Conservation (phyloP, 2,888 invertebrate species). For the Pseudeuparius sepicola region DNA sequence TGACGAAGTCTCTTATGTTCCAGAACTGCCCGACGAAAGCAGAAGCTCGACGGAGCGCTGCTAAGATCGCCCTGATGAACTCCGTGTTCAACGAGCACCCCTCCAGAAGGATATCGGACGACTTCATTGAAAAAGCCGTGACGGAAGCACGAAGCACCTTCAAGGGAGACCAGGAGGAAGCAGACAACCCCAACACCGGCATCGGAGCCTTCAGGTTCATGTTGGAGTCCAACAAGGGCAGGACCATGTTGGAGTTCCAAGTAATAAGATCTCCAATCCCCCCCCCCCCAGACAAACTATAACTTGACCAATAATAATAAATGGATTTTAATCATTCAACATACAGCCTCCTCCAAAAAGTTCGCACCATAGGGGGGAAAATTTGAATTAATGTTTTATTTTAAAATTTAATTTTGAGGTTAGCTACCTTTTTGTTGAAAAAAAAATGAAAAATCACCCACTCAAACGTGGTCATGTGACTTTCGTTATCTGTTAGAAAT, state of each 20-base stretch:
- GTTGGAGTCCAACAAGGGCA: slow-evolving; percentile 74
- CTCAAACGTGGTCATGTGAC: too few relatives aligned
- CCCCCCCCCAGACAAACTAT: too few relatives aligned
- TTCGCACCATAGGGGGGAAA: too few relatives aligned
- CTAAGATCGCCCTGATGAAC: slow-evolving; percentile 94
- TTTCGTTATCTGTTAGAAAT: too few relatives aligned
- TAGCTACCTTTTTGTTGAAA: too few relatives aligned
- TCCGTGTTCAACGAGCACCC: slow-evolving; percentile 95
- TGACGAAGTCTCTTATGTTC: slow-evolving; percentile 22
- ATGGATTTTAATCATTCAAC: too few relatives aligned
- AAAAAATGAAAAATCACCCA: too few relatives aligned
- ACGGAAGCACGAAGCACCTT: slow-evolving; percentile 84
- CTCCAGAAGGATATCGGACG: slow-evolving; percentile 82
- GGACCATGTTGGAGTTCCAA: slow-evolving; percentile 93
- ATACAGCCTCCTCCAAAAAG: too few relatives aligned
- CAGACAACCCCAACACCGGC: slow-evolving; percentile 59
- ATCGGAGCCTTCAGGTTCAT: slow-evolving; percentile 68
- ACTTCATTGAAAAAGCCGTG: slow-evolving; percentile 89
- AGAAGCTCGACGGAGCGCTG: slow-evolving; percentile 86
- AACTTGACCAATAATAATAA: too few relatives aligned
- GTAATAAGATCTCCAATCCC: too few relatives aligned
- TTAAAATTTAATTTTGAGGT: too few relatives aligned
- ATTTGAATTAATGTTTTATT: too few relatives aligned
- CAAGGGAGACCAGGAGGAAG: slow-evolving; percentile 50
- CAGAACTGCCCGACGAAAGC: slow-evolving; percentile 93